Conservation (phyloP, 2,797 vertebrate species). For the Sebastes iracundus region DNA sequence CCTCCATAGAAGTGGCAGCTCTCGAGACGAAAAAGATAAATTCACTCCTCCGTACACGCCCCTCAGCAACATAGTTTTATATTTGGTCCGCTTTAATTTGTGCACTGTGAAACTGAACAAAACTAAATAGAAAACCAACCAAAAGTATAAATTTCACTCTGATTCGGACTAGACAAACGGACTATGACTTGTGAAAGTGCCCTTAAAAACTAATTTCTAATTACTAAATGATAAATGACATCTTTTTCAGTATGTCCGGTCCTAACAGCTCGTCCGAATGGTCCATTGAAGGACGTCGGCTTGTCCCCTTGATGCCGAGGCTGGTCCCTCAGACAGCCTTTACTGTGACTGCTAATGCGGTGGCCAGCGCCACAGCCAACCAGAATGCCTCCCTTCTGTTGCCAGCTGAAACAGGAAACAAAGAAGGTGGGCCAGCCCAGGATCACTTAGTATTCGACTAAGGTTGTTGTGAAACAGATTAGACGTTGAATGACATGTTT, state of each 20-base stretch:
- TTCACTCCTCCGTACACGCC: too few relatives aligned
- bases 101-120: too few relatives aligned
- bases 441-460: rapidly evolving
- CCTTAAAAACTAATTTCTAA: background rate
- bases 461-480: background rate
- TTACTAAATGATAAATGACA: background rate
- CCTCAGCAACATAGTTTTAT: too few relatives aligned
- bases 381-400: constrained; percentile 92
- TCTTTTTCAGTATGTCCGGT: constrained; percentile 92
- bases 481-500: background rate
- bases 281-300: constrained; percentile 96
- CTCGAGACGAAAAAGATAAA: too few relatives aligned
- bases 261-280: constrained; percentile 98
- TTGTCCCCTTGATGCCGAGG: constrained; percentile 96
- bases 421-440: constrained; percentile 88
- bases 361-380: constrained; percentile 92
- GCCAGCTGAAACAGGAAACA: constrained; percentile 95
- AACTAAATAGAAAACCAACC: too few relatives aligned
- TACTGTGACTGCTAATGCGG: constrained; percentile 93
- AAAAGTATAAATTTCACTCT: too few relatives aligned
- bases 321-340: constrained; percentile 98
- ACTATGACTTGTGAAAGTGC: too few relatives aligned
- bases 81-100: too few relatives aligned
- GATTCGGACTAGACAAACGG: too few relatives aligned
- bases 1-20: too few relatives aligned